phyloP scores from a whole-genome alignment of 2,113 vertebrate genomes.

The Nothobranchius furzeri region DNA sequence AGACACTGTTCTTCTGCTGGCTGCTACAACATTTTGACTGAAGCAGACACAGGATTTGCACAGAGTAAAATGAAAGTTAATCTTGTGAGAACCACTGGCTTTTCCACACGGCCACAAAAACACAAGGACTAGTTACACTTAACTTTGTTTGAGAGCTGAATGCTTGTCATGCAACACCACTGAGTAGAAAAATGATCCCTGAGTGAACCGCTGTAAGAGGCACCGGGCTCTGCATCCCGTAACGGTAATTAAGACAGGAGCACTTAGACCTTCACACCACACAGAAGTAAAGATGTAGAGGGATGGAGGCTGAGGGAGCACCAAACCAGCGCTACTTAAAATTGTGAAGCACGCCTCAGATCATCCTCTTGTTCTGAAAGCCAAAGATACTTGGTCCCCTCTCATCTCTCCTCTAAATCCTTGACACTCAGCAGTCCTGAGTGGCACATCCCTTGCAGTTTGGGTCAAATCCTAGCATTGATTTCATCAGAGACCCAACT shows the following conservation, averaged over 20 bases:
- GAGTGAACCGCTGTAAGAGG: not conserved
- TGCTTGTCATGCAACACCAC: slow-evolving; percentile 2
- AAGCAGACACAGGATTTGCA: not conserved
- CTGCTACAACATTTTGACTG: no score
- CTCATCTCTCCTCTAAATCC: not conserved
- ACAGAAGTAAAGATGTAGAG: not conserved
- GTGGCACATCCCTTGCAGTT: not conserved
- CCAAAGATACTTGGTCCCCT: not conserved
- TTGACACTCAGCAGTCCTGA: not conserved
- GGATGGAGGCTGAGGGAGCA: not conserved
- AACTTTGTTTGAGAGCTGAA: not conserved
- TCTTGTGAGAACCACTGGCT: fast-evolving
- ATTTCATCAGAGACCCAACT: slow-evolving; percentile 14
- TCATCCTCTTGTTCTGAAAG: not conserved
- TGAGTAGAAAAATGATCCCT: slow-evolving; percentile 1
- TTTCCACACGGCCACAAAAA: not conserved
- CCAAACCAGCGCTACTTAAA: not conserved
- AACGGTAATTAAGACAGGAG: not conserved
- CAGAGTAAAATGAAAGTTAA: not conserved
- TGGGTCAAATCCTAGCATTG: not conserved
- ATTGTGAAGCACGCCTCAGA: not conserved
- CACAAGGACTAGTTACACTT: not conserved
- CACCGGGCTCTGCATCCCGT: not conserved
- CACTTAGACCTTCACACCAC: not conserved
- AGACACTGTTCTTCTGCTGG: no score